Evolutionary conservation across 2,888 invertebrate species (phyloP).

Genomic region (Drosophila pseudotalamancana): DNA sequence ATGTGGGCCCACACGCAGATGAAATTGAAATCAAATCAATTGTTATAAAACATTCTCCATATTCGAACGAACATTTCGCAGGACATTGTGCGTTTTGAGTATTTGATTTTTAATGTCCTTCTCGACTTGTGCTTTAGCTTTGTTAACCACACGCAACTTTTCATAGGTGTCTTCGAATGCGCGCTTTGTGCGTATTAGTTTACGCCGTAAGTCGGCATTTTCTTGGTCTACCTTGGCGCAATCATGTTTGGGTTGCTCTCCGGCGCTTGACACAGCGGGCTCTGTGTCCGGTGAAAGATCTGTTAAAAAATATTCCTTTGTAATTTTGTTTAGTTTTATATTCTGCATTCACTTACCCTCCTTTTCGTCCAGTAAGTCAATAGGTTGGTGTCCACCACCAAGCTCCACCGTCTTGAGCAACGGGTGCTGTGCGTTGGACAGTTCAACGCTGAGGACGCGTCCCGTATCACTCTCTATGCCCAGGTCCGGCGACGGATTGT

Average conservation of each 20-base stretch:
- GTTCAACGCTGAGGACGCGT: slow-evolving; percentile 86
- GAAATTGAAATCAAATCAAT: slow-evolving; percentile 40
- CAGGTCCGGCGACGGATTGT: slow-evolving; percentile 91
- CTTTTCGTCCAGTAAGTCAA: slow-evolving; percentile 11
- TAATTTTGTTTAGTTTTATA: neutral
- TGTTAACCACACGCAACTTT: slow-evolving; percentile 90
- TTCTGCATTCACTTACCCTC: slow-evolving; percentile 33
- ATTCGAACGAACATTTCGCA: slow-evolving; percentile 90
- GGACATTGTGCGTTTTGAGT: slow-evolving; percentile 91
- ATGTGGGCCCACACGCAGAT: slow-evolving; percentile 16
- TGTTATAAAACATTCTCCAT: slow-evolving; percentile 86
- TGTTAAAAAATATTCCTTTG: neutral
- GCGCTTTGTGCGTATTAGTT: slow-evolving; percentile 89
- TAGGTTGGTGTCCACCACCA: slow-evolving; percentile 4
- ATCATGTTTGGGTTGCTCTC: slow-evolving; percentile 68
- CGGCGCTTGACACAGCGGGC: slow-evolving; percentile 6
- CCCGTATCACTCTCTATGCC: slow-evolving; percentile 94
- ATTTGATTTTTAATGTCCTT: slow-evolving; percentile 93
- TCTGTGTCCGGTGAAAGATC: slow-evolving; percentile 29
- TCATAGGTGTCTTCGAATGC: slow-evolving; percentile 91
- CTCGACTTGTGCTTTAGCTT: slow-evolving; percentile 92
- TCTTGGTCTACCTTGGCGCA: slow-evolving; percentile 87
- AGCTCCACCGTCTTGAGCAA: slow-evolving; percentile 84
- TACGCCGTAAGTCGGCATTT: slow-evolving; percentile 89
- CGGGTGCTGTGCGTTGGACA: slow-evolving; percentile 79